These are phyloP conservation scores for Heteractis magnifica DNA, from an alignment of 92 coral and sea anemone species.

Conservation along the genomic window DNA sequence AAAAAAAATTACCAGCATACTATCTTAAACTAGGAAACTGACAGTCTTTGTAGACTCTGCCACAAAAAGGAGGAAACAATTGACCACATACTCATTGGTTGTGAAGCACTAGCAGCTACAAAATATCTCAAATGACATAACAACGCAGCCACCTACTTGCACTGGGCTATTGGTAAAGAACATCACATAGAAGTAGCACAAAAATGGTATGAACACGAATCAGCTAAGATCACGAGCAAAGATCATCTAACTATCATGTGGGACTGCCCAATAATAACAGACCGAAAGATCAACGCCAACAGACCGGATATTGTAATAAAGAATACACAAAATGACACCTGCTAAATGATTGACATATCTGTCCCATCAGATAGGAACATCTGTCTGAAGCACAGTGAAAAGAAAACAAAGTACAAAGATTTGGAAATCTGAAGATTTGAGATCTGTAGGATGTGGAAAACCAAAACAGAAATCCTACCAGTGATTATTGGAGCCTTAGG, in stretches of 20 bases:
- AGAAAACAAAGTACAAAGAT: neutral
- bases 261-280: neutral
- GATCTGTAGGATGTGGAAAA: neutral
- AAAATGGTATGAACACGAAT: too few species aligned
- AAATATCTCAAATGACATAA: too few species aligned
- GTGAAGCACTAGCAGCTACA: neutral
- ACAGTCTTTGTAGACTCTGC: neutral
- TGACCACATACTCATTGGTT: neutral
- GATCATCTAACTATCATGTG: too few species aligned
- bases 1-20: too few species aligned
- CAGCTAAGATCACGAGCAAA: too few species aligned
- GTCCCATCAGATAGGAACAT: too few species aligned
- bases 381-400: too few species aligned
- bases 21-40: too few species aligned
- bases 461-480: neutral
- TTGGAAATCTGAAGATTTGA: neutral
- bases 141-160: too few species aligned
- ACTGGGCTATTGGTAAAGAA: neutral
- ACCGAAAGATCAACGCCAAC: neutral
- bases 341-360: neutral
- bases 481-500: neutral
- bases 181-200: too few species aligned
- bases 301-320: neutral
- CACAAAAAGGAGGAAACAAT: neutral
- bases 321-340: neutral